Evolutionary conservation across 2,888 invertebrate species (phyloP).

Genomic region (Crematogaster levior): DNA sequence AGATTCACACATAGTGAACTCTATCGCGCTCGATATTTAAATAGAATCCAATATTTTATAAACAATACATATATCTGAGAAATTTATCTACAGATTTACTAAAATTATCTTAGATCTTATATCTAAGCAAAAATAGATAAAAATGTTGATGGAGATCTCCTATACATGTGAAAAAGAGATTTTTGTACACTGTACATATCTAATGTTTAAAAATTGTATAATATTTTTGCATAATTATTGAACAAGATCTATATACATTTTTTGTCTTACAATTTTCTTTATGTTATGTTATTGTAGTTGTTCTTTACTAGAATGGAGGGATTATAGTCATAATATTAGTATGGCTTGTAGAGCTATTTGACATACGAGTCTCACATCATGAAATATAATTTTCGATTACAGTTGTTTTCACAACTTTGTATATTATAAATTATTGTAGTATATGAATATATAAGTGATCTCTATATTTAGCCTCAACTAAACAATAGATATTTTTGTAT

Average conservation of each 20-base stretch:
- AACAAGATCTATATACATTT: conserved; percentile 64
- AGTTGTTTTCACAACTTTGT: conserved; percentile 18
- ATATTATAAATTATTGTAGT: conserved; percentile 7
- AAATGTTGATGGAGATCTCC: conserved; percentile 59
- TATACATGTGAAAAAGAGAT: conserved; percentile 70
- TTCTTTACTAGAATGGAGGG: conserved; percentile 72
- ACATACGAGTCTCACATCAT: conserved; percentile 45
- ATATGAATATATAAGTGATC: background rate
- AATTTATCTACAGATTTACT: conserved; percentile 58
- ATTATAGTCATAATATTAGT: conserved; percentile 70
- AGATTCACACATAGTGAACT: conserved; percentile 2
- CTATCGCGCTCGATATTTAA: conserved; percentile 53
- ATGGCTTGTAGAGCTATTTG: conserved; percentile 63
- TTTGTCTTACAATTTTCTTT: no score
- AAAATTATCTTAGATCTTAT: conserved; percentile 42
- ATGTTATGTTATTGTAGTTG: conserved; percentile 52
- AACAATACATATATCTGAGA: conserved; percentile 52
- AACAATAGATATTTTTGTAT: background rate
- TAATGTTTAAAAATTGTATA: conserved; percentile 67
- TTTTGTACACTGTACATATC: conserved; percentile 78
- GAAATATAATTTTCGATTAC: conserved; percentile 36
- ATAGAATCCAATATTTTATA: conserved; percentile 46
- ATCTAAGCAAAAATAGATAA: conserved; percentile 60
- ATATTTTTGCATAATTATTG: conserved; percentile 67
- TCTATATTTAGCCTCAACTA: background rate